Base-by-base conservation (phyloP, 2,113 vertebrate species). In the Cynoglossus semilaevis region DNA sequence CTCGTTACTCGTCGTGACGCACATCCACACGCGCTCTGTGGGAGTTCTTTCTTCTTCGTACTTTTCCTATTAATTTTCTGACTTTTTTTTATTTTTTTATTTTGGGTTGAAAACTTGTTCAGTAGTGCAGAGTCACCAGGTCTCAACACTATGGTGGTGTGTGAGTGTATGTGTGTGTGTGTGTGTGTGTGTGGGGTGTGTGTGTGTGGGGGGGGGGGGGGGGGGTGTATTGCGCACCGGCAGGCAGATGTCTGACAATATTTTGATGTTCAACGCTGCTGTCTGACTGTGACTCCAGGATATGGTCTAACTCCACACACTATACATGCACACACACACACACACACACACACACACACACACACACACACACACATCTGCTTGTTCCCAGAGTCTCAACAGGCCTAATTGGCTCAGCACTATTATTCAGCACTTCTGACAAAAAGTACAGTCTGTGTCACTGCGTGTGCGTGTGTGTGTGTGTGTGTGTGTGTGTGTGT, bases 341-440 rank as follows among this genome's bases (percentile, higher is more conserved):
- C 45, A 53, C 16, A 58, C 60, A 46, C 36, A 34, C 34, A 48
- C 58, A 49, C 63, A 66, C 58, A 61, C 53, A 52, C 57, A 43
- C 34, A 47, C 61, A 49, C 11, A 19, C 49, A 65, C 70, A 68
- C 53, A 36, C 40, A 43, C 52, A 14, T 38, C n/a, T 54, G 50
- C 64, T 69, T 63, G 58, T 72, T 63, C 70, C 60, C 54, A 43
- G 22, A 4, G 66, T 88, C 78, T 75, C 72, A 73, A 15, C 3
- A 67, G 84, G 74, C 77, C 82, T 88, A 88, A 88, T 88, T 87
- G 82, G 79, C 72, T 60, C 71, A 67, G 81, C 82, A 77, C 66
- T 65, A 83, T 86, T 84, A 86, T 86, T 86, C 84, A 87, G 79
- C 84, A 82, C 73, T 86, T 81, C 75, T 80, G 72, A 77, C 66